Base-by-base conservation (phyloP, 2,888 invertebrate genomes). In the Periphyllus acericola region DNA sequence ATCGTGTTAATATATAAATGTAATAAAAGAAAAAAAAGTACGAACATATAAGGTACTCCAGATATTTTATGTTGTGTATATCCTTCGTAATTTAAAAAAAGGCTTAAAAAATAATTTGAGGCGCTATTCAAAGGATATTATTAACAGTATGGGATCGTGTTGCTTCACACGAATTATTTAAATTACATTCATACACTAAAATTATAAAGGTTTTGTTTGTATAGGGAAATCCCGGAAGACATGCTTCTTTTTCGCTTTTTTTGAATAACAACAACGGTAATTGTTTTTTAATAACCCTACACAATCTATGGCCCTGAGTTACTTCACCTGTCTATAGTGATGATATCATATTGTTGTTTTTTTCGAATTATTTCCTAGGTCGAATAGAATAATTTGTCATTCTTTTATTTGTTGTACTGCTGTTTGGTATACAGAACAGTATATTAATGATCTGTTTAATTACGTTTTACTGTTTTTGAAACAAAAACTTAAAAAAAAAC, bases 331-430 rank as follows among this genome's bases (percentile, higher is more conserved):
- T 68, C 52, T 68, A 32, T 52, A 52, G 52, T 55, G 79, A 86
- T 86, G 79, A 79, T 79, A 86, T 79, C 79, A 40, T 71, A 68
- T 79, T 85, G 71, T 79, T 66, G 36, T 55, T 32, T 81, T 83
- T 52, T 79, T 52, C 34, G 21, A 86, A 76, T 76, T 86, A 79
- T 86, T 86, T 79, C 79, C 79, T 86, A 86, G 85, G 85, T 86
- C 85, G 79, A 71, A 71, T 52, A 68, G 19, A 55, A 71, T 55
- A 84, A 84, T 84, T 46, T 84, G 76, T 84, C 68, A 32, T 84
- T 66, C 40, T 84, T 66, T 66, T 75, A 46, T 76, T 36, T 40
- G 14, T 40, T 36, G 36, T 29, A 40, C 40, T 21, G 4, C 68
- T 81, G 21, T 80, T 80, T 14, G 9, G 19, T 40, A 21, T 66